Conservation (phyloP, 1,140 invertebrate genomes). For the Pseudomyrmex flavicornis region DNA sequence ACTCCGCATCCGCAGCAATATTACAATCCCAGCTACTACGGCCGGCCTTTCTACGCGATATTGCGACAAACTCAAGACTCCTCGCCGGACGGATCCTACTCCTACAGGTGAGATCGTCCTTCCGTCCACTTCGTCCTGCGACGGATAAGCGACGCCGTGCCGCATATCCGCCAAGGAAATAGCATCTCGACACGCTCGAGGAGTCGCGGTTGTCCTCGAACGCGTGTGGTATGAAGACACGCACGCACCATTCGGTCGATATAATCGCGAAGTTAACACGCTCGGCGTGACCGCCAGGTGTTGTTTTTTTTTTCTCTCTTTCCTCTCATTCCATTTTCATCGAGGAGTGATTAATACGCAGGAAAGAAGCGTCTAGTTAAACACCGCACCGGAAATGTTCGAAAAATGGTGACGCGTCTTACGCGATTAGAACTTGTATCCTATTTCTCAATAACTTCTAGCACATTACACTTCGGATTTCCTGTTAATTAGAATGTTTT, state of each 20-base stretch:
- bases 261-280: conserved; percentile 47
- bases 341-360: conserved; percentile 29
- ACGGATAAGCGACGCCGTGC: conserved; percentile 52
- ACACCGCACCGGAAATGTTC: conserved; percentile 23
- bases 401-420: conserved; percentile 12
- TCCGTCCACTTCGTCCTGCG: conserved; percentile 40
- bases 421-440: background rate
- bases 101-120: conserved; percentile 75
- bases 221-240: conserved; percentile 26
- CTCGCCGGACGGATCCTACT: conserved; percentile 74
- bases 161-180: conserved; percentile 56
- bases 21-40: conserved; percentile 71
- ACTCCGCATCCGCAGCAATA: conserved; percentile 49
- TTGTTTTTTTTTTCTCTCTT: background rate
- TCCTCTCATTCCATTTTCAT: conserved; percentile 3
- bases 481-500: too few relatives aligned
- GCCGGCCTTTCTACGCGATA: conserved; percentile 69
- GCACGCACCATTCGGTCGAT: conserved; percentile 48
- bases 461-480: background rate
- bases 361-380: conserved; percentile 38
- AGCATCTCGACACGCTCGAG: conserved; percentile 69
- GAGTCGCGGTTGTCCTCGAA: conserved; percentile 53
- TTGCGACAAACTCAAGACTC: conserved; percentile 73
- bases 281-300: conserved; percentile 16
- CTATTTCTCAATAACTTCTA: conserved; percentile 13